These are phyloP conservation scores for Phrynocephalus vlangalii DNA, from an alignment of 2,797 vertebrate species.

Conservation along the genomic window DNA sequence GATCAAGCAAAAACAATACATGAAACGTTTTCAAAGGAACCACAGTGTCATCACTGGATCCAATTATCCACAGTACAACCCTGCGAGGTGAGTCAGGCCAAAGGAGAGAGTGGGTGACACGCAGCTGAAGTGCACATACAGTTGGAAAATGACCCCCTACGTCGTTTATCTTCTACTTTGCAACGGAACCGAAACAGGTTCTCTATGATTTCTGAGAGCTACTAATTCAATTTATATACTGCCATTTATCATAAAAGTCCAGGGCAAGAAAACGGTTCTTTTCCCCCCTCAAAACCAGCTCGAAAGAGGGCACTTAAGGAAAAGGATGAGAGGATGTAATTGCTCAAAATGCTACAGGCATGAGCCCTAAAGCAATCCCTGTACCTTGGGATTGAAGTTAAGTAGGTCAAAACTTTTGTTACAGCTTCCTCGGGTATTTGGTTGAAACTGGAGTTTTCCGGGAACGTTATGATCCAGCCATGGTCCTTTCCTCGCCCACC, in stretches of 20 bases:
- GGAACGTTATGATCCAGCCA: slow-evolving; percentile 95
- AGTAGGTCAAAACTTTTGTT: slow-evolving; percentile 89
- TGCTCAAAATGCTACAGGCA: background rate
- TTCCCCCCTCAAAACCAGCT: background rate
- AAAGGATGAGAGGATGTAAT: rapidly evolving
- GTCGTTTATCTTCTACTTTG: no score
- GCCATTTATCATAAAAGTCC: no score
- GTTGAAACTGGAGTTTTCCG: slow-evolving; percentile 90
- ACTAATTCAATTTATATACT: no score
- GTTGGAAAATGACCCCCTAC: no score
- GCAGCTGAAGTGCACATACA: no score
- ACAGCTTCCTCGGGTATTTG: slow-evolving; percentile 90
- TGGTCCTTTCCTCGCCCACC: slow-evolving; percentile 93
- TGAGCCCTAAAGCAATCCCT: slow-evolving; percentile 59
- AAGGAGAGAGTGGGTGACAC: background rate
- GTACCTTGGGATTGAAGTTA: slow-evolving; percentile 91
- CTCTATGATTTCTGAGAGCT: no score
- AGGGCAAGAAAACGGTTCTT: no score
- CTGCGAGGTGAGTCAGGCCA: background rate
- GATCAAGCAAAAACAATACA: no score
- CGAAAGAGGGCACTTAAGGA: background rate
- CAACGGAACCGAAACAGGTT: background rate
- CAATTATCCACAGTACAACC: background rate
- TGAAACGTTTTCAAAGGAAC: no score
- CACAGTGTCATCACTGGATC: no score